A percentile compares a stretch with the other conserved stretches of the same genome.
Evolutionary conservation across 2,888 invertebrate genomes (phyloP).

Genomic region (Lasioglossum leucozonium): DNA sequence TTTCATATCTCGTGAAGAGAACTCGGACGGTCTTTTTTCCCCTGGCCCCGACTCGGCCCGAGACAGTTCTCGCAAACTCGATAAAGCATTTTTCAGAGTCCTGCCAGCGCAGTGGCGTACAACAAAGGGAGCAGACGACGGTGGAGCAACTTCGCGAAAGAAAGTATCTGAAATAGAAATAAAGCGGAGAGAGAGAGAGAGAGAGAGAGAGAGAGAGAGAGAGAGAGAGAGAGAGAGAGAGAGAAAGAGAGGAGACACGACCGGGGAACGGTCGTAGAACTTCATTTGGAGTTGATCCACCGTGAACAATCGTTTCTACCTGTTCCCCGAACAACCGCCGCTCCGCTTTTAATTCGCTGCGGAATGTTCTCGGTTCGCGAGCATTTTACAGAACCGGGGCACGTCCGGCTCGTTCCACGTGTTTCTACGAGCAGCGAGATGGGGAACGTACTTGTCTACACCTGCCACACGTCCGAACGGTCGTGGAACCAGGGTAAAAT

Average conservation of each 20-base stretch:
- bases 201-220: neutral
- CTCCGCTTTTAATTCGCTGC: conserved; percentile 1
- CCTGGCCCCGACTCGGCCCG: neutral
- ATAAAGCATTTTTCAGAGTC: neutral
- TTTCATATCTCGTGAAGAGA: neutral
- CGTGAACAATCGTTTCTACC: conserved; percentile 22
- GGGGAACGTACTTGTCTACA: neutral
- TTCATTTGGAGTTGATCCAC: conserved; percentile 44
- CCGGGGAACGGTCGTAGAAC: conserved; percentile 29
- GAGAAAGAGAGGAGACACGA: neutral
- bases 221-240: neutral
- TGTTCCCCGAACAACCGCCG: neutral
- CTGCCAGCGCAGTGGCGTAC: neutral
- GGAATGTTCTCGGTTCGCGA: neutral
- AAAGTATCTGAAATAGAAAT: conserved; percentile 18
- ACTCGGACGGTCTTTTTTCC: neutral
- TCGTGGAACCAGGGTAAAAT: conserved; percentile 37
- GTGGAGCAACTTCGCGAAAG: conserved; percentile 11
- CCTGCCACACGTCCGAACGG: conserved; percentile 4
- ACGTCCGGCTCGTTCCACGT: neutral
- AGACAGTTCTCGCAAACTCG: neutral
- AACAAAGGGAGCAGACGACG: neutral
- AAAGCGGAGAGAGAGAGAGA: neutral
- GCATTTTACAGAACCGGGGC: neutral
- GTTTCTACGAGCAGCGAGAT: neutral